These are phyloP conservation scores for Danaus melanippus DNA, from an alignment of 1,140 invertebrate genomes.

Conservation along the genomic window DNA sequence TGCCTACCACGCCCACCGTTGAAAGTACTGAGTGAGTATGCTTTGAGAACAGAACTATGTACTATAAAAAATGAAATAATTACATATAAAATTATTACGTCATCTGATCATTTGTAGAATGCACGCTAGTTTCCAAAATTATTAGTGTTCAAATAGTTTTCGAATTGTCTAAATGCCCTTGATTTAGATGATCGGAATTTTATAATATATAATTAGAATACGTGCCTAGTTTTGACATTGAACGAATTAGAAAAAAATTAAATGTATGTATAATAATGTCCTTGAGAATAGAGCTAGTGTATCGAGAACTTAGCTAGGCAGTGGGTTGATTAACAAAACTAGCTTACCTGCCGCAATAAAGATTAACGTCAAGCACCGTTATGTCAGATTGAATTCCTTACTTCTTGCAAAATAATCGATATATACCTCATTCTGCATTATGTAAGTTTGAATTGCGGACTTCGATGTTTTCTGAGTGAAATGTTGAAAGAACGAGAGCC, in stretches of 20 bases:
- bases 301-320: conserved; percentile 12
- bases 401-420: conserved; percentile 14
- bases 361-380: conserved; percentile 1
- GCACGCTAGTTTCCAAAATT: conserved; percentile 68
- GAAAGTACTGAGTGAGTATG: conserved; percentile 97
- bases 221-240: conserved; percentile 22
- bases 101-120: conserved; percentile 55
- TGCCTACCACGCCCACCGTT: conserved; percentile 91
- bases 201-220: conserved; percentile 31
- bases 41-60: conserved; percentile 7
- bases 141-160: conserved; percentile 58
- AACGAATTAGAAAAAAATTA: conserved; percentile 8
- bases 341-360: conserved; percentile 12
- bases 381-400: conserved; percentile 11
- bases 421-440: conserved; percentile 22
- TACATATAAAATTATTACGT: conserved; percentile 27
- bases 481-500: conserved; percentile 11
- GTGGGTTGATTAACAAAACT: conserved; percentile 10
- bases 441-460: conserved; percentile 23
- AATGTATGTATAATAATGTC: conserved; percentile 10
- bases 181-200: conserved; percentile 36
- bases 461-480: conserved; percentile 16
- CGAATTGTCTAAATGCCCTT: conserved; percentile 32
- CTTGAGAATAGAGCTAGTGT: conserved; percentile 16
- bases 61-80: conserved; percentile 22